These are phyloP conservation scores for Phyllotreta cruciferae DNA, from an alignment of 2,888 invertebrate species.

Conservation along the genomic window DNA sequence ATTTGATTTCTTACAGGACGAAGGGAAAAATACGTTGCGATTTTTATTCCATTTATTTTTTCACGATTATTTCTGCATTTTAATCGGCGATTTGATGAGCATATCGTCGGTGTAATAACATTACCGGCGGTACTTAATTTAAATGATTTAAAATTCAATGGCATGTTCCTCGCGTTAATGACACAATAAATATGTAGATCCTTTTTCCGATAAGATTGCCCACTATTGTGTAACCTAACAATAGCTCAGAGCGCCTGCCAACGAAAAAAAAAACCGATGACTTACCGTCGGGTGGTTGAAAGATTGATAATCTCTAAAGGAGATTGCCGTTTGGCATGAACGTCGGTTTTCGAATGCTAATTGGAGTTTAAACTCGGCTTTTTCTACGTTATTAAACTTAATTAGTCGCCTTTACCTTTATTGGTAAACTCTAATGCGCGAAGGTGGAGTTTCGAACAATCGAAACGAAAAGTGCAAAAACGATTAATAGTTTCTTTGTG, in stretches of 20 bases:
- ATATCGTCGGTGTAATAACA: not conserved
- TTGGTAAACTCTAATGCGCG: not conserved
- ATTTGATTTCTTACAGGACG: constrained; percentile 55
- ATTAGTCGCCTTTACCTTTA: constrained; percentile 6
- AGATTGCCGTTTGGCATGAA: constrained; percentile 36
- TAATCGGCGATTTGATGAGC: no score
- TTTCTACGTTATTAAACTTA: constrained; percentile 7
- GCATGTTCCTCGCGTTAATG: constrained; percentile 58
- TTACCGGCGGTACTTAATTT: constrained; percentile 49
- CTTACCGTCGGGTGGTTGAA: constrained; percentile 36
- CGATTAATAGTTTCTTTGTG: constrained; percentile 13
- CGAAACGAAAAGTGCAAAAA: constrained; percentile 23
- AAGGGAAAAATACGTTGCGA: constrained; percentile 22
- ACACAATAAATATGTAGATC: constrained; percentile 59
- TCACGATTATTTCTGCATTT: no score
- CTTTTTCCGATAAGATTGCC: constrained; percentile 53
- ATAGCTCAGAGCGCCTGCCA: constrained; percentile 33
- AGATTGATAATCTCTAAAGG: constrained; percentile 36
- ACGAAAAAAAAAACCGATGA: constrained; percentile 43
- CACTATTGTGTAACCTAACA: constrained; percentile 49
- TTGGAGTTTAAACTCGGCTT: constrained; percentile 10
- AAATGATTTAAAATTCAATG: constrained; percentile 59
- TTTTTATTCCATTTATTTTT: constrained; percentile 4
- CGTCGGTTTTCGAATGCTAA: constrained; percentile 19
- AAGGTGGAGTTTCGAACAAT: constrained; percentile 11